Evolutionary conservation across 2,113 vertebrate species (phyloP).

Genomic region (Dendropsophus ebraccatus): DNA sequence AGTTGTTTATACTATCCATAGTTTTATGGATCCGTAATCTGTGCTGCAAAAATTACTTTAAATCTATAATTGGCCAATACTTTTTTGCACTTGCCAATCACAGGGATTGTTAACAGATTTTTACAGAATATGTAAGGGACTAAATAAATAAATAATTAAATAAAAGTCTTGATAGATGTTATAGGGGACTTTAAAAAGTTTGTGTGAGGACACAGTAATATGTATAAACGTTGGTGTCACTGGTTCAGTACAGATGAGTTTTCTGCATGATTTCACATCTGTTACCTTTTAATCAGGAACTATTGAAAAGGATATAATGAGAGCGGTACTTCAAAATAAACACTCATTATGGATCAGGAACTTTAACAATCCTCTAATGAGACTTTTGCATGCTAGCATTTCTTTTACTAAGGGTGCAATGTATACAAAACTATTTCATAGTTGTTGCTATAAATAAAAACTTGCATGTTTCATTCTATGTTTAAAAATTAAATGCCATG

Average conservation of each 20-base stretch:
- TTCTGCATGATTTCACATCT: not conserved
- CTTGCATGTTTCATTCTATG: no score
- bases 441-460: no score
- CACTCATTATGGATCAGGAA: not conserved
- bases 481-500: no score
- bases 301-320: conserved; percentile 24
- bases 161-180: no score
- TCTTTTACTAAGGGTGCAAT: not conserved
- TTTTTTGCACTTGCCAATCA: not conserved
- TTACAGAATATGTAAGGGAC: not conserved
- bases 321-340: conserved; percentile 23
- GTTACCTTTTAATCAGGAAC: conserved; percentile 16
- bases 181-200: not conserved
- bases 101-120: not conserved
- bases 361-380: not conserved
- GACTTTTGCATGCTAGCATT: not conserved
- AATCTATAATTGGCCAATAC: not conserved
- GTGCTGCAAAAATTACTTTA: no score
- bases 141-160: not conserved
- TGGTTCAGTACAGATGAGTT: not conserved
- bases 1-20: no score
- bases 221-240: not conserved
- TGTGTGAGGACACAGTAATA: not conserved
- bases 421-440: not conserved
- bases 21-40: no score